phyloP scores from a whole-genome alignment of 2,888 invertebrate genomes.

The Mactromeris polynyma region DNA sequence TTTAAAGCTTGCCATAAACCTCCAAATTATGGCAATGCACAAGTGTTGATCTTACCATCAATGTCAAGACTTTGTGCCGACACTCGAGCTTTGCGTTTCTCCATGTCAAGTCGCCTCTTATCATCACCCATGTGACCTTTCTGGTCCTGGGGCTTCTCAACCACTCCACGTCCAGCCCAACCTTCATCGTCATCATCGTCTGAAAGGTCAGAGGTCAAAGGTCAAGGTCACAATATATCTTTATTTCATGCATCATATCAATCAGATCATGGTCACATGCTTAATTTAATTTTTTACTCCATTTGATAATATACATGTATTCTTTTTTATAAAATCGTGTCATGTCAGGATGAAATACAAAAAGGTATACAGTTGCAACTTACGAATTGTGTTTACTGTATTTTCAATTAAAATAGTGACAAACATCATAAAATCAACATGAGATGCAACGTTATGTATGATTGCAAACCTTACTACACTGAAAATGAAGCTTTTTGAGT shows the following conservation, averaged over 20 bases:
- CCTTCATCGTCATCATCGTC: slow-evolving; percentile 58
- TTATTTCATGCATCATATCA: background rate
- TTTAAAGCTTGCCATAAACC: too few species aligned
- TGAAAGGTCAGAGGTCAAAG: slow-evolving; percentile 25
- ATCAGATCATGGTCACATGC: background rate
- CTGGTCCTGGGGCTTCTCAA: slow-evolving; percentile 47
- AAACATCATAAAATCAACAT: too few species aligned
- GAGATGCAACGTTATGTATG: too few species aligned
- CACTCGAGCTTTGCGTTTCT: slow-evolving; percentile 53
- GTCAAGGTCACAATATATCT: background rate
- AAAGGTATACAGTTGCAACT: too few species aligned
- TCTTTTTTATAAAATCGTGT: too few species aligned
- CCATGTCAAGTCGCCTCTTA: slow-evolving; percentile 56
- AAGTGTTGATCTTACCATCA: slow-evolving; percentile 52
- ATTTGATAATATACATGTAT: background rate
- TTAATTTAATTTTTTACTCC: background rate
- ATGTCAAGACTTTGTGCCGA: slow-evolving; percentile 58
- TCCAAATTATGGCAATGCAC: too few species aligned
- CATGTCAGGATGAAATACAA: too few species aligned
- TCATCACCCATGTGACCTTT: slow-evolving; percentile 53
- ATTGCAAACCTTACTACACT: too few species aligned
- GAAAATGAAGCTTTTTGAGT: too few species aligned
- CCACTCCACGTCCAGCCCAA: slow-evolving; percentile 60
- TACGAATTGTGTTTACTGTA: too few species aligned
- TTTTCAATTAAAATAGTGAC: too few species aligned